Conservation (phyloP, 37 sponge, comb jelly and placozoan species). For the Hormiphora californensis region DNA sequence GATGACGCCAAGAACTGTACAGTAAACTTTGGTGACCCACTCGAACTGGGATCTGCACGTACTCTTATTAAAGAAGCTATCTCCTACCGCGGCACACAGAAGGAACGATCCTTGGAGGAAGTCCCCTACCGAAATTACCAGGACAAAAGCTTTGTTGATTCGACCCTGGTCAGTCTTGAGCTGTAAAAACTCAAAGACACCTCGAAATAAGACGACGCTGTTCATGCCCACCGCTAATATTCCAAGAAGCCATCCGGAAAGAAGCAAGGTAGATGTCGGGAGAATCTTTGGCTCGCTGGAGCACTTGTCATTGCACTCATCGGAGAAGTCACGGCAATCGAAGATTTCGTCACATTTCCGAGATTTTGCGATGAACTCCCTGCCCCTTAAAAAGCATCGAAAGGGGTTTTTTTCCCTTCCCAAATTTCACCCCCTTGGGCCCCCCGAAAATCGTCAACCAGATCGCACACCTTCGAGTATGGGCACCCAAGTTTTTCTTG, state of each 20-base stretch:
- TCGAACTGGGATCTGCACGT: constrained; percentile 9
- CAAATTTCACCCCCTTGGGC: too few species aligned
- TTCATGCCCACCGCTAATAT: background rate
- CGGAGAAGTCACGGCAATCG: background rate
- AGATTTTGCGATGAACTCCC: constrained; percentile 6
- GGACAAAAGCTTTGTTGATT: background rate
- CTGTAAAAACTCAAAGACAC: background rate
- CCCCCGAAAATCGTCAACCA: too few species aligned
- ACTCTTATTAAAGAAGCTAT: background rate
- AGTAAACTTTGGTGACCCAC: background rate
- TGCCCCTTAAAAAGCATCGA: too few species aligned
- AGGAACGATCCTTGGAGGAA: constrained; percentile 4
- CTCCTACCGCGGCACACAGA: background rate
- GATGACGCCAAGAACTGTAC: background rate
- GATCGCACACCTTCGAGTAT: too few species aligned
- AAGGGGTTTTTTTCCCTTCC: too few species aligned
- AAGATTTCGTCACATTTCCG: background rate
- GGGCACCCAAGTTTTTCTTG: too few species aligned
- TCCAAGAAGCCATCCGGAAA: background rate
- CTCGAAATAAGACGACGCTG: background rate
- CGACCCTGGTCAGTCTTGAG: background rate
- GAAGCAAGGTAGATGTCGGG: background rate
- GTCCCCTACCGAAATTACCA: background rate
- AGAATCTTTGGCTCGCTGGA: background rate
- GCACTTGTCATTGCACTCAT: background rate